These are phyloP conservation scores for Heliconius congener DNA, from an alignment of 1,140 invertebrate species.

Conservation along the genomic window DNA sequence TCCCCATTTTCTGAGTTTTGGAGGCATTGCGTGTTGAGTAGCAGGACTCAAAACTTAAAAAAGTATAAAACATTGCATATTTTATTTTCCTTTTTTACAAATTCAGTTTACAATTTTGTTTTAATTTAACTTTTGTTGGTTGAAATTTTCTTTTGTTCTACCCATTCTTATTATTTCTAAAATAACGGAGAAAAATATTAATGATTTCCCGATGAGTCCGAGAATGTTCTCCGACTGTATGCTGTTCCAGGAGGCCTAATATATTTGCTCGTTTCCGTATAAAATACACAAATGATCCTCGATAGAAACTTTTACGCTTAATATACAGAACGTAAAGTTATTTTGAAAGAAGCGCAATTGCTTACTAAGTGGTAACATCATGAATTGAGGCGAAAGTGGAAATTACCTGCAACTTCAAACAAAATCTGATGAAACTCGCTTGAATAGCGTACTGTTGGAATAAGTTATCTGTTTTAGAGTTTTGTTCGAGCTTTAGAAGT, in stretches of 20 bases:
- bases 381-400: constrained; percentile 24
- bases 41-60: too few relatives aligned
- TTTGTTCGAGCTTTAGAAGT: background rate
- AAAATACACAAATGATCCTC: background rate
- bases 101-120: too few relatives aligned
- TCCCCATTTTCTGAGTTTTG: background rate
- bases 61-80: too few relatives aligned
- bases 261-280: background rate
- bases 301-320: constrained; percentile 1
- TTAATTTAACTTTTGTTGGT: too few relatives aligned
- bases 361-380: constrained; percentile 27
- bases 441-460: constrained; percentile 20
- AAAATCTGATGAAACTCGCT: constrained; percentile 27
- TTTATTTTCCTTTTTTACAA: too few relatives aligned
- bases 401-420: constrained; percentile 26
- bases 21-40: too few relatives aligned
- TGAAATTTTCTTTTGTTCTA: too few relatives aligned
- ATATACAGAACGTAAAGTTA: constrained; percentile 22
- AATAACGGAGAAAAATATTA: too few relatives aligned
- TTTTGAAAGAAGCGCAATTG: constrained; percentile 23
- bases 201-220: too few relatives aligned
- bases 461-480: constrained; percentile 25
- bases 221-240: too few relatives aligned
- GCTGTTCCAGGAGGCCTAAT: background rate
- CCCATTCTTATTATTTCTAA: too few relatives aligned